A percentile compares a stretch with the other conserved stretches of the same genome.
Evolutionary conservation across 2,113 vertebrate species (phyloP).

Genomic region (Jacana jacana): DNA sequence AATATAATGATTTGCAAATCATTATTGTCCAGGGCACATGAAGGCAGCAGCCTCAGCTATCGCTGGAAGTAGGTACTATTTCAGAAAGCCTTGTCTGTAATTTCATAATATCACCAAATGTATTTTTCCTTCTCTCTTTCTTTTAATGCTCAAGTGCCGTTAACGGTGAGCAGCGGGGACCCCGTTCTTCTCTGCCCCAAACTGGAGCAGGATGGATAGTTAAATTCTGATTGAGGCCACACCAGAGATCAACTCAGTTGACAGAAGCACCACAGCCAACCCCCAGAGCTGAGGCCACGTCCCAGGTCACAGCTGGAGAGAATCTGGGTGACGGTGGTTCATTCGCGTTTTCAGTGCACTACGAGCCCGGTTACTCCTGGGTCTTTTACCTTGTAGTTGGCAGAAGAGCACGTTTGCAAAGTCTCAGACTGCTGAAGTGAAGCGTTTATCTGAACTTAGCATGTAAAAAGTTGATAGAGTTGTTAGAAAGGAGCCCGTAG

Average conservation of each 20-base stretch:
- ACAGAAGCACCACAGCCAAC: background rate
- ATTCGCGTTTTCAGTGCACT: background rate
- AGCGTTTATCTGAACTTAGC: background rate
- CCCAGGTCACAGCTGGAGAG: background rate
- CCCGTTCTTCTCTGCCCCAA: background rate
- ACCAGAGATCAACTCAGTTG: background rate
- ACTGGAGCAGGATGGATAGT: background rate
- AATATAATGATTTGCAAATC: background rate
- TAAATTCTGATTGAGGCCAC: background rate
- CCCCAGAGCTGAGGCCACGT: background rate
- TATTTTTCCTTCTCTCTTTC: background rate
- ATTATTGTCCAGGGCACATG: background rate
- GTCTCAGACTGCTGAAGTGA: background rate
- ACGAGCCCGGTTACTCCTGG: fast-evolving
- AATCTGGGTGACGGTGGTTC: background rate
- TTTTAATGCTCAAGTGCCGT: background rate
- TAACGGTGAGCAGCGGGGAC: background rate
- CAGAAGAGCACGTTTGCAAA: background rate
- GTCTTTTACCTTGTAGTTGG: background rate
- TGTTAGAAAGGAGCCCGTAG: background rate
- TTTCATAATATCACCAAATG: background rate
- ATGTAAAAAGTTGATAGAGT: background rate
- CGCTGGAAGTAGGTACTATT: background rate
- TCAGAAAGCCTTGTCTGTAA: background rate
- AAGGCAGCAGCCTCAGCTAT: background rate